Conservation (phyloP, 2,888 invertebrate genomes). For the Parapristionchus giblindavisi region DNA sequence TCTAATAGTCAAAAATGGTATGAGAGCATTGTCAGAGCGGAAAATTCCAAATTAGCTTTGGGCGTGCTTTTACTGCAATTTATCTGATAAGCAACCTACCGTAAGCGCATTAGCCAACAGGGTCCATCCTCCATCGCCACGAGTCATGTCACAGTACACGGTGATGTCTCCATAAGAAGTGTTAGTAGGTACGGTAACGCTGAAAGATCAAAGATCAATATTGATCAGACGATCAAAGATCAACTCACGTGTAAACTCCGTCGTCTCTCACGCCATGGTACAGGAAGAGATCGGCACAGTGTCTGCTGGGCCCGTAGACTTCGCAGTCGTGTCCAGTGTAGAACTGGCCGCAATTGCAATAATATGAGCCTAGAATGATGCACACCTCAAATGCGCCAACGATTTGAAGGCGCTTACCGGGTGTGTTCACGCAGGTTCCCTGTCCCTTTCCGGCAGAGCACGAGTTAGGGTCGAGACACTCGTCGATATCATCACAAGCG, state of each 20-base stretch:
- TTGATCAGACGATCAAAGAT: not conserved
- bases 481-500: slow-evolving; percentile 57
- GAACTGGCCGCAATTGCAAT: slow-evolving; percentile 71
- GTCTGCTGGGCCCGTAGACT: slow-evolving; percentile 51
- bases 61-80: too few relatives aligned
- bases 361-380: slow-evolving; percentile 80
- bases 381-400: too few relatives aligned
- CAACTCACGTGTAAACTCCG: slow-evolving; percentile 43
- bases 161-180: not conserved
- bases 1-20: too few relatives aligned
- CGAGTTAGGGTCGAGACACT: slow-evolving; percentile 61
- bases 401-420: slow-evolving; percentile 34
- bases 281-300: slow-evolving; percentile 59
- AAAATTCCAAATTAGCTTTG: too few relatives aligned
- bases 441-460: slow-evolving; percentile 69
- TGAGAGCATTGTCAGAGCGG: too few relatives aligned
- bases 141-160: slow-evolving; percentile 42
- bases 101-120: slow-evolving; percentile 47
- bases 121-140: slow-evolving; percentile 55
- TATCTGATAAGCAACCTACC: not conserved
- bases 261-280: slow-evolving; percentile 47
- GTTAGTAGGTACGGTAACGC: slow-evolving; percentile 30
- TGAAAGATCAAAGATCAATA: too few relatives aligned
- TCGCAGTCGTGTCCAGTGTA: slow-evolving; percentile 54
- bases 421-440: slow-evolving; percentile 81